Evolutionary conservation across 2,888 invertebrate genomes (phyloP), one percentile per base, ranked within the genome.

Genomic region (Macaria liturata): DNA sequence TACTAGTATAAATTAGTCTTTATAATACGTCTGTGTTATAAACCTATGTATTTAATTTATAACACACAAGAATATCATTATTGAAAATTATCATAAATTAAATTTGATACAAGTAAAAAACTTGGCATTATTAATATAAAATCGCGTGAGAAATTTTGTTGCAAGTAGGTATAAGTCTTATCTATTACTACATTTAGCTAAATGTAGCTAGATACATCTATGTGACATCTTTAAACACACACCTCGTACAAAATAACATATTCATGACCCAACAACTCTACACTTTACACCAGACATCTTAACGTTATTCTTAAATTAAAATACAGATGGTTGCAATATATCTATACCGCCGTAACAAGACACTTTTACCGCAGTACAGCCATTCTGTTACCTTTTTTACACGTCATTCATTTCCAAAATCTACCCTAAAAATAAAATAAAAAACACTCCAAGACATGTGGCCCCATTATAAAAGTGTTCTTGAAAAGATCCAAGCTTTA

Each of bases 381-480:
- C 84, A 81, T 84, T 85, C 82, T 81, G 86, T 86, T 82, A 86
- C 83, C 86, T 88, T 90, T 90, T 91, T 91, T 91, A 90, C 90
- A 90, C 89, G 83, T 91, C 89, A 89, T 90, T 84, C 84, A 87
- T 90, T 89, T 84, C 76, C 76, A 75, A 85, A 85, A 81, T 80
- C 75, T 57, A 63, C 58, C 57, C 61, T 69, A 81, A 80, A 80
- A 81, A 84, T 79, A 74, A 73, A 54, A 59, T 69, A 81, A 78
- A 78, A 83, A 84, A 79, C 72, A 72, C 67, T 65, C 65, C 51
- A 73, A 79, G 80, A 84, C 85, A 87, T 86, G 85, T 84, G 87
- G 77, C 68, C 20, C 87, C 84, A 84, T 89, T 90, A 87, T 85
- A 77, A 81, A 80, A 77, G 75, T 83, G 85, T 88, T 84, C 58